Percentiles rank a stretch among this genome's conserved stretches.
These are phyloP conservation scores for Tachina lurida DNA, from an alignment of 2,888 invertebrate genomes.

Conservation along the genomic window DNA sequence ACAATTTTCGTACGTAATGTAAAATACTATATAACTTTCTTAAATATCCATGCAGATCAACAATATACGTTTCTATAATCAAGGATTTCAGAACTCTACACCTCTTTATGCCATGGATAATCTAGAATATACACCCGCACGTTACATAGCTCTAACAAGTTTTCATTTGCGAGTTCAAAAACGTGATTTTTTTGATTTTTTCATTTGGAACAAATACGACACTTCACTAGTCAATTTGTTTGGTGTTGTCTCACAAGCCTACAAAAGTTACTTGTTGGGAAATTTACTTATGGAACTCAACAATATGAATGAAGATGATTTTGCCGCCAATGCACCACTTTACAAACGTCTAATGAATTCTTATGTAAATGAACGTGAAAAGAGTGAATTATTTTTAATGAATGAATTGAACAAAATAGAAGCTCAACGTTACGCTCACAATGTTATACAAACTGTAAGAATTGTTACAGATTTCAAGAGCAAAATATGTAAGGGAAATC, in stretches of 20 bases:
- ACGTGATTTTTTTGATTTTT: constrained; percentile 77
- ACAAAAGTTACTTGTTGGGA: constrained; percentile 79
- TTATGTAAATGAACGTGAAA: constrained; percentile 78
- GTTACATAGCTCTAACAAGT: constrained; percentile 78
- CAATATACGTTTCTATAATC: constrained; percentile 79
- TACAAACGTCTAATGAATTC: constrained; percentile 77
- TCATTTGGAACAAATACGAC: constrained; percentile 76
- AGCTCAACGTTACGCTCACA: constrained; percentile 76
- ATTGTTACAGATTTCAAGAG: constrained; percentile 76
- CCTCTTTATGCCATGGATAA: constrained; percentile 57
- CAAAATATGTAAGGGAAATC: constrained; percentile 80
- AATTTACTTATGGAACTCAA: constrained; percentile 78
- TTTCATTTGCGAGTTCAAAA: constrained; percentile 76
- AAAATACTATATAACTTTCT: neutral
- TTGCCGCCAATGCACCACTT: constrained; percentile 73
- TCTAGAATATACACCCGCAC: constrained; percentile 76
- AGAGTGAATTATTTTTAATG: constrained; percentile 77
- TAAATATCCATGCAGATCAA: constrained; percentile 74
- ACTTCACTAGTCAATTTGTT: constrained; percentile 75
- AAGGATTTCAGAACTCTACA: constrained; percentile 74
- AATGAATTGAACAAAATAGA: constrained; percentile 77
- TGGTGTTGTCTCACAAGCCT: constrained; percentile 78
- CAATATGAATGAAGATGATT: constrained; percentile 78
- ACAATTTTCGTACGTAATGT: neutral
- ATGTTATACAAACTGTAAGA: constrained; percentile 72